These are phyloP conservation scores for Ciconia nigra DNA, from an alignment of 2,797 vertebrate species.

Conservation along the genomic window DNA sequence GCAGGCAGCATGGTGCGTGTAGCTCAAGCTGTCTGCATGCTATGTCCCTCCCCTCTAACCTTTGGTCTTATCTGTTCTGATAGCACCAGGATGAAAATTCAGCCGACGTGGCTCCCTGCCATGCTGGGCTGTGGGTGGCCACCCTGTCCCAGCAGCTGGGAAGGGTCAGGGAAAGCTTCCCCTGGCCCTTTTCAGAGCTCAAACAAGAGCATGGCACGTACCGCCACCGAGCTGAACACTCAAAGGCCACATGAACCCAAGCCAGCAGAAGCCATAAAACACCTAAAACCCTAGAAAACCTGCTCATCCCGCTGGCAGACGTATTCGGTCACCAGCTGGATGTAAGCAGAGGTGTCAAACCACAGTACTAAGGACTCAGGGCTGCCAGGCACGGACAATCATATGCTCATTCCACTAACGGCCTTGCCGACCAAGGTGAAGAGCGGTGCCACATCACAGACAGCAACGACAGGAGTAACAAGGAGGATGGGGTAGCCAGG, in stretches of 20 bases:
- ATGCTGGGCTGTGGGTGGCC: background rate
- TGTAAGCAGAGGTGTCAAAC: background rate
- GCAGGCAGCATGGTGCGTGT: background rate
- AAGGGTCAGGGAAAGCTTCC: background rate
- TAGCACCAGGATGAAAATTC: background rate
- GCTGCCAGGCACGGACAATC: background rate
- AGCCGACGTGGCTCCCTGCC: accelerated
- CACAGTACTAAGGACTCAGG: accelerated
- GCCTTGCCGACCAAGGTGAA: background rate
- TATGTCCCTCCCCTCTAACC: accelerated
- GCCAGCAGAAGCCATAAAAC: background rate
- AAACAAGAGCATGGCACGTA: background rate
- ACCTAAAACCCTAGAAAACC: background rate
- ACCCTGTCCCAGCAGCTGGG: background rate
- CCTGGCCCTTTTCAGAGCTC: background rate
- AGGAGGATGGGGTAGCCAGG: background rate
- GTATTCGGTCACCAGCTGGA: accelerated
- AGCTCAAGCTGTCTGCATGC: background rate
- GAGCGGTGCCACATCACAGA: background rate
- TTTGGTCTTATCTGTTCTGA: background rate
- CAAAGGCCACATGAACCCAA: background rate
- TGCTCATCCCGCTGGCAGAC: background rate
- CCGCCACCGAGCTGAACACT: background rate
- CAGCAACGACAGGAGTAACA: background rate
- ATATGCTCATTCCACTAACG: accelerated